Evolutionary conservation across 2,113 vertebrate genomes (phyloP), one percentile per base, ranked within the genome.

Genomic region (Podarcis muralis): DNA sequence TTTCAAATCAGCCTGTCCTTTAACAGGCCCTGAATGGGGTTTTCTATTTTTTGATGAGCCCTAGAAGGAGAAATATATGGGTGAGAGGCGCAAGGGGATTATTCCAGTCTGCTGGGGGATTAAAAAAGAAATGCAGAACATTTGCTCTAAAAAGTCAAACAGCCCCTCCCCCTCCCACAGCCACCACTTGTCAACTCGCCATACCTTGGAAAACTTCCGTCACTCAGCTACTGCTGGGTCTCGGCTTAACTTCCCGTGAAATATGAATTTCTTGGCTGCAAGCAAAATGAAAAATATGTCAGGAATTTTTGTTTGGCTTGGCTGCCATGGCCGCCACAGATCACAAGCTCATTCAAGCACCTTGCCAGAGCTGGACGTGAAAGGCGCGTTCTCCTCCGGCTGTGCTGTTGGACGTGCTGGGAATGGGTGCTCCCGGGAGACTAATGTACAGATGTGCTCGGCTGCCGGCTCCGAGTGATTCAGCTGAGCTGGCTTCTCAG

Each of bases 141-240:
- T 79, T 23, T 68, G 75, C 30, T 3, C 11, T 16, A 4, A 48
- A 66, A 96, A 95, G 97, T 96, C 90, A 94, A 96, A 96, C 90
- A 43, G 81, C 82, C 15, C 37, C 7, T 8, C 30, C 5, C 30
- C 4, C 27, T 22, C 37, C 16, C 27, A 11, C 13, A 20, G 18
- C 13, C 9, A 88, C 96, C 40, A 85, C 91, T 89, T 94, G 92
- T 96, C 97, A 97, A 86, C 87, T 84, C 90, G 94, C 92, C 95
- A 12, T 97, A 97, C 97, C 96, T 95, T 94, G 94, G 88, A 92
- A 93, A 90, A 94, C 69, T 94, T 95, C 96, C 81, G 93, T 96
- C 27, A 91, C 93, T 94, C 92, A 91, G 96, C 95, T 94, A 95
- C 97, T 95, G 94, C 93, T 77, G 93, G 80, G 75, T 80, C 90